Evolutionary conservation across 2,888 invertebrate species (phyloP), one percentile per base, ranked within the genome.

Genomic region (Scaptomyza polygonia): DNA sequence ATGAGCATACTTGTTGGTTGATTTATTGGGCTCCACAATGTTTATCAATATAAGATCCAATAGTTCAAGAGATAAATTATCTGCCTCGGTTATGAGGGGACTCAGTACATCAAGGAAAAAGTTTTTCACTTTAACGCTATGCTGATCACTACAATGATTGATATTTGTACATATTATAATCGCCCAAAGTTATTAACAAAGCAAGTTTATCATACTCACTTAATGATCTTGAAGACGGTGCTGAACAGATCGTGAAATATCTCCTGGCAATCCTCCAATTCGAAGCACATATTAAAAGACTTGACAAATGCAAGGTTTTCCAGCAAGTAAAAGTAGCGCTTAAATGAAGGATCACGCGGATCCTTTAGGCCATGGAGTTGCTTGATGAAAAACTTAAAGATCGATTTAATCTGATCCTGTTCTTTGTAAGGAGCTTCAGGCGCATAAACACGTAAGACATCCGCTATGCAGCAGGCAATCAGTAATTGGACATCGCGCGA

Each of bases 381-480:
- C 88, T 97, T 96, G 72, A 98, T 98, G 72, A 99, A 94, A 93
- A 99, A 99, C 92, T 97, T 93, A 92, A 99, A 99, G 91, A 98
- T 97, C 16, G 95, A 93, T 91, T 95, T 96, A 65, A 99, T 96
- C 93, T 98, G 97, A 68, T 97, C 97, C 68, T 97, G 96, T 90
- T 98, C 98, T 92, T 98, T 98, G 91, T 98, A 99, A 0, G 99
- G 99, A 36, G 98, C 98, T 90, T 99, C 98, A 0, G 99, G 99
- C 1, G 99, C 99, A 92, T 98, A 99, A 6, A 99, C 97, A 65
- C 99, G 93, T 74, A 99, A 94, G 32, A 99, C 97, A 92, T 99
- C 99, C 6, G 99, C 99, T 88, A 99, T 97, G 91, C 99, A 99
- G 92, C 99, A 99, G 0, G 99, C 99, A 66, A 98, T 97, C 34